A percentile compares a stretch with the other conserved stretches of the same genome.
These are phyloP conservation scores for Falco novaeseelandiae DNA, from an alignment of 2,797 vertebrate species.

Conservation along the genomic window DNA sequence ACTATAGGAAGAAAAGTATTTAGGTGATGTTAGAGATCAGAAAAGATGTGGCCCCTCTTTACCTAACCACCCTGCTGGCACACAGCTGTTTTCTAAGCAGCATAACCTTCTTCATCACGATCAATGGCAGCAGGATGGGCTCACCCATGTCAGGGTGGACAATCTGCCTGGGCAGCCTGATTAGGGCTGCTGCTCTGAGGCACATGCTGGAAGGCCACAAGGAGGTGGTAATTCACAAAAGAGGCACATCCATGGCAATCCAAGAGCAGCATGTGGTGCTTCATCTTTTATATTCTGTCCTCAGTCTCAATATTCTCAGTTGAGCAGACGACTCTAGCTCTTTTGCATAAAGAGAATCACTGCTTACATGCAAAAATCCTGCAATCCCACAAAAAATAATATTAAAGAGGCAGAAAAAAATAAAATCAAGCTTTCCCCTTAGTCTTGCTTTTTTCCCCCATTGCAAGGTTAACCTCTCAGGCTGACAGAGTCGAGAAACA, in stretches of 20 bases:
- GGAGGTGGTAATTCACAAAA: not conserved
- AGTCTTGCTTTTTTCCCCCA: not conserved
- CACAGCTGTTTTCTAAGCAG: not conserved
- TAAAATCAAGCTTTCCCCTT: not conserved
- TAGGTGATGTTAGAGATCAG: not conserved
- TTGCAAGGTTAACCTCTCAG: not conserved
- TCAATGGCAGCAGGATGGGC: not conserved
- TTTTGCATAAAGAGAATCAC: not conserved
- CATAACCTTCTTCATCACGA: not conserved
- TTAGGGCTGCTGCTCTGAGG: not conserved
- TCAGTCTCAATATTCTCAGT: not conserved
- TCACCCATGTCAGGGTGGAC: not conserved
- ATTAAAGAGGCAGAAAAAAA: not conserved
- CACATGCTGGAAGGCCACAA: not conserved
- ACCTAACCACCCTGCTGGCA: not conserved
- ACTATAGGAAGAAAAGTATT: not conserved
- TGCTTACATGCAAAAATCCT: not conserved
- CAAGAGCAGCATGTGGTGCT: rapidly evolving
- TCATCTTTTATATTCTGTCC: not conserved
- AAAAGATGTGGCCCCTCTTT: not conserved
- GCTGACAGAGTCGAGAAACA: not conserved
- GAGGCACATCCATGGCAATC: not conserved
- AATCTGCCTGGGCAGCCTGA: not conserved
- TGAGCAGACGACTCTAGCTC: not conserved
- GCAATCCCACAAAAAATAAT: rapidly evolving